Evolutionary conservation across 2,113 vertebrate species (phyloP), one percentile per base, ranked within the genome.

Genomic region (Burhinus oedicnemus): DNA sequence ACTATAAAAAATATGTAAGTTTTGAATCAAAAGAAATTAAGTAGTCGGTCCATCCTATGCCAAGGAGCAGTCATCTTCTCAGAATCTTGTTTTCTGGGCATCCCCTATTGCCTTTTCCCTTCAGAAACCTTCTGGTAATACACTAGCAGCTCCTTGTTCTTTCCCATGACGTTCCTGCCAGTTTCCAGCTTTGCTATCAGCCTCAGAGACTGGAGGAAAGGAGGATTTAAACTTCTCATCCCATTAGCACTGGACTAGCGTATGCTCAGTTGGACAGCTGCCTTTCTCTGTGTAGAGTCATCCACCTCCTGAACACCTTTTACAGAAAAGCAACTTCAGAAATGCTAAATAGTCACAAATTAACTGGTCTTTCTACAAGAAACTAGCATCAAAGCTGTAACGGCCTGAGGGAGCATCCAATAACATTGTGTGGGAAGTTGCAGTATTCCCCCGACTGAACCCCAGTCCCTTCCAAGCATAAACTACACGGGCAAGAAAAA

Each of bases 1-100:
- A 44, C 27, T 45, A 29, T 32, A 47, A 77, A 82, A 60, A 72
- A 76, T 6, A 54, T 0, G 0, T 15, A 52, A 0, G 0, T 83
- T 96, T 77, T 80, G 36, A 86, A 74, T 74, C 4, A 55, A 80
- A 83, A 64, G 11, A 64, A 87, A 60, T 9, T 5, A 29, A 69
- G 2, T 79, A 69, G 5, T 47, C 2, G 1, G 8, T 58, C 61
- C 13, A 58, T 60, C 22, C 42, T 78, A 47, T 62, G 29, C 42
- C 32, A 64, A 20, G 20, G 47, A 87, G 30, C 16, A 62, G 52
- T 29, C 5, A 18, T 30, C 7, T 12, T 52, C 57, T 76, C 60
- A 52, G 20, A 68, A 66, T 57, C 17, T 47, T 62, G 12, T 79
- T 87, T 81, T 78, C n/a, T 79, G 29, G 19, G 16, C 23, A 82